phyloP scores from a whole-genome alignment of 2,888 invertebrate species.

The Trichopria drosophilae region DNA sequence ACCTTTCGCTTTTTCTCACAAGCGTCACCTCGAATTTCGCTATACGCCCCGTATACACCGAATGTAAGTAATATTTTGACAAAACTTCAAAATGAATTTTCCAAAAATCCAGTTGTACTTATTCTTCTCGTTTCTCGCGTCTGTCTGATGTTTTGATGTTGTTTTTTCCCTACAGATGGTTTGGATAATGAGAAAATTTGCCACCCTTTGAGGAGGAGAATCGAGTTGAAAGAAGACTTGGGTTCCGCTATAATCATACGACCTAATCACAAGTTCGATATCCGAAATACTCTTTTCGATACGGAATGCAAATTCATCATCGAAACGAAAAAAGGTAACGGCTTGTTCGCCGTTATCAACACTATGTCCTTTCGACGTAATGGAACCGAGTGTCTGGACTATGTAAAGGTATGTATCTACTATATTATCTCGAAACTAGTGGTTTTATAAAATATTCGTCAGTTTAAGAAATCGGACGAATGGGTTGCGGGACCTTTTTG shows the following conservation, averaged over 20 bases:
- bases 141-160: too few relatives aligned
- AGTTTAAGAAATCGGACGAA: slow-evolving; percentile 51
- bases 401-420: slow-evolving; percentile 59
- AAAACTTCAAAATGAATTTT: neutral
- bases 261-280: slow-evolving; percentile 31
- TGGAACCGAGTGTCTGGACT: slow-evolving; percentile 60
- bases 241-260: slow-evolving; percentile 26
- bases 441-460: slow-evolving; percentile 32
- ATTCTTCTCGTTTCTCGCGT: too few relatives aligned
- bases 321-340: slow-evolving; percentile 46
- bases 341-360: slow-evolving; percentile 62
- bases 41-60: slow-evolving; percentile 18
- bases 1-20: slow-evolving; percentile 27
- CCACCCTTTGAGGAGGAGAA: slow-evolving; percentile 31
- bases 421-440: too few relatives aligned
- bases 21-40: slow-evolving; percentile 12
- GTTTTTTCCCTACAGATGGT: slow-evolving; percentile 36
- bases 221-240: slow-evolving; percentile 8
- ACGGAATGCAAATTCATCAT: slow-evolving; percentile 45
- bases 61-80: slow-evolving; percentile 31
- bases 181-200: slow-evolving; percentile 42
- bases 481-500: too few relatives aligned
- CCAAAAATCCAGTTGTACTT: slow-evolving; percentile 5
- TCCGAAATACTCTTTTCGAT: slow-evolving; percentile 32
- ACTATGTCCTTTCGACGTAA: slow-evolving; percentile 57